Evolutionary conservation across 2,797 vertebrate species (phyloP).

Genomic region (Schizopygopsis pylzovi): DNA sequence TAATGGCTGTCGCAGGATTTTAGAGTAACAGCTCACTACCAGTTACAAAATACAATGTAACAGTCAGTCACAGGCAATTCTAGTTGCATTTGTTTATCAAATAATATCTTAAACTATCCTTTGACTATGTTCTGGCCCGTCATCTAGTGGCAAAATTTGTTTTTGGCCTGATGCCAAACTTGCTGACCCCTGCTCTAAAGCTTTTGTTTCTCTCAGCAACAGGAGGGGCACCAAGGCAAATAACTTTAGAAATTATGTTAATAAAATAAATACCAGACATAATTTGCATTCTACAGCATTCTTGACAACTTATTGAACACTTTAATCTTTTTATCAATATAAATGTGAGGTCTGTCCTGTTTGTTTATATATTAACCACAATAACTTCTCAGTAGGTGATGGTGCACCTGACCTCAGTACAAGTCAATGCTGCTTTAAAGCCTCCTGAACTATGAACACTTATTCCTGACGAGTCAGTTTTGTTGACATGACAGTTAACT

Average conservation of each 20-base stretch:
- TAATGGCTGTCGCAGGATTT: no score
- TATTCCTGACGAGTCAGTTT: conserved; percentile 32
- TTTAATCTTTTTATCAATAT: not conserved
- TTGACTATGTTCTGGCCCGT: no score
- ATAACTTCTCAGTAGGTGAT: conserved; percentile 10
- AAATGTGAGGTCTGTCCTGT: not conserved
- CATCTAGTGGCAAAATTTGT: no score
- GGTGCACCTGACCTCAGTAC: not conserved
- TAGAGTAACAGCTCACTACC: no score
- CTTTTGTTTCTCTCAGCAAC: not conserved
- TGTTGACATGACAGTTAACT: conserved; percentile 5
- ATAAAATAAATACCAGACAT: not conserved
- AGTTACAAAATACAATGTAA: no score
- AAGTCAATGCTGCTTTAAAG: not conserved
- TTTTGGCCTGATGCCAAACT: no score
- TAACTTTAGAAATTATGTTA: not conserved
- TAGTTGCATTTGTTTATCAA: no score
- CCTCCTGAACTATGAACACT: conserved; percentile 6
- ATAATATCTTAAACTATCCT: no score
- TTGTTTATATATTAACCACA: conserved; percentile 13
- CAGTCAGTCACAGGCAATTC: no score
- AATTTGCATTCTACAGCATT: not conserved
- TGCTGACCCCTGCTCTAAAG: no score
- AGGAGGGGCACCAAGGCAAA: not conserved
- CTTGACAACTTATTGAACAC: not conserved